Percentiles rank a stretch among this genome's conserved stretches.
These are phyloP conservation scores for Microcebus ravelobensis DNA, from an alignment of 2,113 vertebrate species.

Conservation along the genomic window DNA sequence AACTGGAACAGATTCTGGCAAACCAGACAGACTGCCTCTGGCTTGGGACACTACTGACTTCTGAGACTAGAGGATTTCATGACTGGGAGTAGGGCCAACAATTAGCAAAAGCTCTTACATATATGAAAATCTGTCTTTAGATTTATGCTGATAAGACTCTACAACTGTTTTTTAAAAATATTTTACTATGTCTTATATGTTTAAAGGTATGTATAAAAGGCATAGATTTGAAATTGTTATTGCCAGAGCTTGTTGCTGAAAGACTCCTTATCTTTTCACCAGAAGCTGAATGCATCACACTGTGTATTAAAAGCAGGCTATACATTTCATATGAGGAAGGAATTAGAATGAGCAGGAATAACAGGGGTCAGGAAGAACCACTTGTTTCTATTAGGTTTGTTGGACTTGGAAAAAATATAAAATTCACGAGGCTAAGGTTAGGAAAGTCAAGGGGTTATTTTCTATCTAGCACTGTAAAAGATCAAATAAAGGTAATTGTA, in stretches of 20 bases:
- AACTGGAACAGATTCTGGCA: background rate
- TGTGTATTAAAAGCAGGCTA: background rate
- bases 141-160: background rate
- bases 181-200: background rate
- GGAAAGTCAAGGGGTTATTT: background rate
- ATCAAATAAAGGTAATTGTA: background rate
- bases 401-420: background rate
- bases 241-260: background rate
- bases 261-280: background rate
- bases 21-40: background rate
- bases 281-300: background rate
- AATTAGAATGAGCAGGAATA: background rate
- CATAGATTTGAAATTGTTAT: background rate
- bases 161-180: background rate
- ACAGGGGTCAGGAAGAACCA: background rate
- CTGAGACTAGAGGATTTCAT: background rate
- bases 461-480: background rate
- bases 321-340: background rate
- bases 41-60: background rate
- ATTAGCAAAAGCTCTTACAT: background rate
- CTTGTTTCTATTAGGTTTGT: background rate
- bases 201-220: constrained; percentile 26
- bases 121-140: background rate
- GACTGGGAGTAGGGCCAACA: background rate
- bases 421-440: background rate